Percentiles rank a stretch among this genome's conserved stretches.
phyloP scores from a whole-genome alignment of 2,888 invertebrate species.

The Amblyjoppa fuscipennis region DNA sequence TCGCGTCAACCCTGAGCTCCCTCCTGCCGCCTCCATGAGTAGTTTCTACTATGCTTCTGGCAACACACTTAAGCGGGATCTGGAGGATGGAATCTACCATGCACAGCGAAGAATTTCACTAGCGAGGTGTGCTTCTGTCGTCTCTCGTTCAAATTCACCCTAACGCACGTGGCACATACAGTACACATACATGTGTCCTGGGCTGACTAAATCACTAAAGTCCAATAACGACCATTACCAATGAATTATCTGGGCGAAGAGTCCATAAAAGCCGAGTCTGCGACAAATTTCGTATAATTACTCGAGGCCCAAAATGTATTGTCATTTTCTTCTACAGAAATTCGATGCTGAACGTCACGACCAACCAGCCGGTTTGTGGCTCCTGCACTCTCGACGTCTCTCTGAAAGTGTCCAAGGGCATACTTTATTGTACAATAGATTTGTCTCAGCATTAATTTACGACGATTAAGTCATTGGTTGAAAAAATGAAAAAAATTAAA shows the following conservation, averaged over 20 bases:
- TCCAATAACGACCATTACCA: conserved; percentile 11
- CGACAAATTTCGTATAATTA: conserved; percentile 1
- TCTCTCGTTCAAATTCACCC: conserved; percentile 48
- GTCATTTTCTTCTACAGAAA: background rate
- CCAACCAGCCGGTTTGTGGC: background rate
- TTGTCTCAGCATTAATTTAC: background rate
- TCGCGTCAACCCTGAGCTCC: conserved; percentile 76
- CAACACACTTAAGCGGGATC: conserved; percentile 41
- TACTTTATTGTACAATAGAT: background rate
- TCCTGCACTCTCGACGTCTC: background rate
- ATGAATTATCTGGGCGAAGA: conserved; percentile 8
- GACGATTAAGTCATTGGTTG: background rate
- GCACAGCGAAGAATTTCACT: conserved; percentile 61
- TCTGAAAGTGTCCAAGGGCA: background rate
- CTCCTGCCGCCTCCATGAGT: conserved; percentile 66
- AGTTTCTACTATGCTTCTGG: conserved; percentile 49
- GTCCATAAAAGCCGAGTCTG: background rate
- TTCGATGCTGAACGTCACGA: background rate
- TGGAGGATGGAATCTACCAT: conserved; percentile 26
- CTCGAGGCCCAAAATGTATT: background rate
- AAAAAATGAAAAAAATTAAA: background rate
- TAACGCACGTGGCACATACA: conserved; percentile 32
- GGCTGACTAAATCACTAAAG: conserved; percentile 11
- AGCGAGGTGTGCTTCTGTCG: conserved; percentile 27
- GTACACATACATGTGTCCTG: conserved; percentile 12